Evolutionary conservation across 2,113 vertebrate species (phyloP).

Genomic region (Passer domesticus): DNA sequence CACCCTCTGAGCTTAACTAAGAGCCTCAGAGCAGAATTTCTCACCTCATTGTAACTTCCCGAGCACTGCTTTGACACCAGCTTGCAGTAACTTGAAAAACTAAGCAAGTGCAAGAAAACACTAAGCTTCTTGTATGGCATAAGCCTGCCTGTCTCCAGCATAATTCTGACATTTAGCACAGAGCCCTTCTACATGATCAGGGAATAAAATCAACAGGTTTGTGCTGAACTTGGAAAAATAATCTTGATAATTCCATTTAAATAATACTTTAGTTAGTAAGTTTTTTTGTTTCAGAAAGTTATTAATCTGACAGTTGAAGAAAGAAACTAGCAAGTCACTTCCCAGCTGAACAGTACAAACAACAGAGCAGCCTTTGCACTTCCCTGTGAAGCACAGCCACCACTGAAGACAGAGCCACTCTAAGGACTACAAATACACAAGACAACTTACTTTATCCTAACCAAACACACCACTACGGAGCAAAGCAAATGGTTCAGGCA

Average conservation of each 20-base stretch:
- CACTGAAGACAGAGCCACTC: background rate
- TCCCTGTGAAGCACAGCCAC: background rate
- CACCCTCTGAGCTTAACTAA: background rate
- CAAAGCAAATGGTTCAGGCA: background rate
- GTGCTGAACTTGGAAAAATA: background rate
- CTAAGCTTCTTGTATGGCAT: background rate
- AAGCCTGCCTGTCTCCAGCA: background rate
- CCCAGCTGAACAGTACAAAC: background rate
- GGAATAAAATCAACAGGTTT: background rate
- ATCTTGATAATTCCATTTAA: background rate
- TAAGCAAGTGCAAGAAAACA: background rate
- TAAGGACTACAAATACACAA: fast-evolving
- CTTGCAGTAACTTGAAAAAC: background rate
- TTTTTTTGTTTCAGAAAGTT: background rate
- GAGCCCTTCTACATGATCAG: background rate
- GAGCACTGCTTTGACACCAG: background rate
- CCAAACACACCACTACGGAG: background rate
- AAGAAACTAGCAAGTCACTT: background rate
- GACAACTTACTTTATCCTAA: background rate
- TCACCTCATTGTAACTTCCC: background rate
- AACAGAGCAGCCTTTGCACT: background rate
- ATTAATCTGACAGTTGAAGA: background rate
- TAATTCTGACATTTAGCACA: background rate
- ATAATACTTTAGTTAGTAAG: background rate
- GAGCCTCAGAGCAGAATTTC: background rate